Base-by-base conservation (phyloP, 2,888 invertebrate species). In the Meteorus cinctellus region DNA sequence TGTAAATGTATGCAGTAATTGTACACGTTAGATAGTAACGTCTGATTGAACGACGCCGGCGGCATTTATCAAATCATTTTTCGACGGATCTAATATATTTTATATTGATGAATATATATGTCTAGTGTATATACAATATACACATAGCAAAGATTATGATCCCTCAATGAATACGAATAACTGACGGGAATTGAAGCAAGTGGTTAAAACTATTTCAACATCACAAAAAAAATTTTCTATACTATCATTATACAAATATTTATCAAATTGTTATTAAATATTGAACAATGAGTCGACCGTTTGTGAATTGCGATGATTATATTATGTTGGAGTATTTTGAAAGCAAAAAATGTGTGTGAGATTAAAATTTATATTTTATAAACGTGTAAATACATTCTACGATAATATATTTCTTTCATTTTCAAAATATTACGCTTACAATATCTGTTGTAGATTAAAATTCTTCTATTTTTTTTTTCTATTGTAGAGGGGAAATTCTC, bases 11-110 rank as follows among this genome's bases (percentile, higher is more conserved):
- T 16, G 14, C 8, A 41, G 41, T 48, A 16, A n/a, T 4, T 48
- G n/a, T 48, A 16, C n/a, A 48, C n/a, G 48, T 48, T n/a, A n/a
- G 6, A 48, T 48, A 55, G 24, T n/a, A 55, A 55, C 19, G 55
- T 55, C 55, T 55, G n/a, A 55, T 55, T 55, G n/a, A 55, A n/a
- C 55, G 55, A 55, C 19, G 55, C 55, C 55, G 55, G n/a, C 55
- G 19, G 19, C n/a, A 55, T 55, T 55, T 19, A 19, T 55, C 55
- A 55, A 19, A 55, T 55, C 55, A 55, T 55, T 55, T 55, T 55
- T 55, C 55, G 55, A 55, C 55, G 19, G 19, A 55, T 55, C 41
- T 41, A 41, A 48, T 48, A 48, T 48, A 48, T 48, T n/a, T 48
- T 48, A n/a, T 48, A 48, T 48, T 48, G 16, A 48, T 48, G 16